Evolutionary conservation across 2,113 vertebrate genomes (phyloP), one percentile per base, ranked within the genome.

Genomic region (Nerophis lumbriciformis): DNA sequence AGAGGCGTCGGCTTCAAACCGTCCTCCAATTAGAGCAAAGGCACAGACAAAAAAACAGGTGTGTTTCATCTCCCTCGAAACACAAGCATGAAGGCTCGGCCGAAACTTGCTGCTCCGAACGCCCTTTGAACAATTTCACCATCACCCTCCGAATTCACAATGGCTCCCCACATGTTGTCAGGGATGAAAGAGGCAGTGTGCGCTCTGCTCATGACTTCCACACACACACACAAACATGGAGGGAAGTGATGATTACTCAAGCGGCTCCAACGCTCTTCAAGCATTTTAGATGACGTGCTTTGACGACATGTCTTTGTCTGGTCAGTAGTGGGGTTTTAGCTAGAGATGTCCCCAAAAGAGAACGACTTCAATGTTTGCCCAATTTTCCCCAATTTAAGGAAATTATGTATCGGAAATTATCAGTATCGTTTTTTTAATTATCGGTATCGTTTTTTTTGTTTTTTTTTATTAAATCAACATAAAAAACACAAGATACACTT

Each of bases 121-220:
- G 69, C 76, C 75, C 84, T 84, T 89, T 89, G 82, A 89, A 89
- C 88, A 83, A 81, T 83, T 85, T 88, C 82, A 83, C 85, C 83
- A 83, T 83, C 84, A 88, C 86, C 77, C 85, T 84, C 76, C 75
- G 79, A 75, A 85, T 83, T 77, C 83, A 87, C 85, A 88, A 87
- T 85, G 79, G 80, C 72, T 87, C 69, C 19, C 63, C 82, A 84
- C 78, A 85, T 85, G 85, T 85, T 86, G 86, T 86, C 83, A 80
- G 78, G 87, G 87, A 89, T 89, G 86, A 89, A 88, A 87, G 86
- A 68, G 83, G 69, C 48, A 77, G 83, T 52, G 57, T 28, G 76
- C 15, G 53, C 51, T 35, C 59, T 55, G 53, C 82, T 77, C 81
- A 51, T 69, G 73, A 66, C 69, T 57, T 74, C 67, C 65, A 44